Conservation (phyloP, 2,113 vertebrate species). For the Lates calcarifer region DNA sequence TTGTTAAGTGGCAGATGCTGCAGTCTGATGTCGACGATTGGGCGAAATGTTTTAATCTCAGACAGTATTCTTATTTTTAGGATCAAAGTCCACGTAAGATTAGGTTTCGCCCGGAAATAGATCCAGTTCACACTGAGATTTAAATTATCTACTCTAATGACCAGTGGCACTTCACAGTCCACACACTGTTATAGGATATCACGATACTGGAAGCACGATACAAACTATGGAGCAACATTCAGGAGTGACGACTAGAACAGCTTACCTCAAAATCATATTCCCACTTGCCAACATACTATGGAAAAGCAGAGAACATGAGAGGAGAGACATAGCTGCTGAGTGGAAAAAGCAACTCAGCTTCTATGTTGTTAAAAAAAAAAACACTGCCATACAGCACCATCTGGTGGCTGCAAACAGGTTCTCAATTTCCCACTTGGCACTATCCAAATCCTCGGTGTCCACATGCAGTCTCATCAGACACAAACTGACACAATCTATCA, state of each 20-base stretch:
- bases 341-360: slow-evolving; percentile 35
- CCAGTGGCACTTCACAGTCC: slow-evolving; percentile 29
- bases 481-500: slow-evolving; percentile 13
- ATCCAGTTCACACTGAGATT: slow-evolving; percentile 6
- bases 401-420: slow-evolving; percentile 72
- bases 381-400: slow-evolving; percentile 71
- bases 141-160: slow-evolving; percentile 36
- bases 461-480: slow-evolving; percentile 19
- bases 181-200: slow-evolving; percentile 22
- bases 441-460: background rate
- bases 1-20: background rate
- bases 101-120: background rate
- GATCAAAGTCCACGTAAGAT: slow-evolving; percentile 5
- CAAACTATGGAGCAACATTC: slow-evolving; percentile 26
- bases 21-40: background rate
- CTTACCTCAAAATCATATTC: slow-evolving; percentile 98
- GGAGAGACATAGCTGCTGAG: slow-evolving; percentile 50
- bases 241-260: slow-evolving; percentile 23
- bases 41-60: too few species aligned
- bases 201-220: slow-evolving; percentile 35
- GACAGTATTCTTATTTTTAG: too few species aligned
- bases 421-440: background rate
- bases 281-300: slow-evolving; percentile 95
- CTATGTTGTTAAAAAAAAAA: background rate
- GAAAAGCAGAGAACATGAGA: slow-evolving; percentile 62